Base-by-base conservation (phyloP, 2,113 vertebrate genomes). In the Scomber colias region DNA sequence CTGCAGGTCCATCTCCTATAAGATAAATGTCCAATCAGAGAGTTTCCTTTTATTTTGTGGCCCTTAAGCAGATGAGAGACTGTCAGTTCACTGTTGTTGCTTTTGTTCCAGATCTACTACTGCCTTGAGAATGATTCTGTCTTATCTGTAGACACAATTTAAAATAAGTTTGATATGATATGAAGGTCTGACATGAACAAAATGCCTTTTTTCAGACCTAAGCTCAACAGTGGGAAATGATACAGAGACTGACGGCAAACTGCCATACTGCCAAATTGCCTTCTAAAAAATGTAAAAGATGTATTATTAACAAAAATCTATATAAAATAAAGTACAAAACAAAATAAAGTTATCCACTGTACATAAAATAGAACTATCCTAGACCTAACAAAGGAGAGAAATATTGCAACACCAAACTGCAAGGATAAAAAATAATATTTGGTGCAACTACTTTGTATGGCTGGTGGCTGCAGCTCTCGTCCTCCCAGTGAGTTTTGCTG, bases 381-480 rank as follows among this genome's bases (percentile, higher is more conserved):
- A 13, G 2, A 5, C 5, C 16, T 3, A 53, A 31, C 21, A 21
- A 75, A 56, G 12, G n/a, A 71, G 19, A 48, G 2, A 35, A 27
- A 66, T 21, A 21, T 71, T 67, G 72, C 70, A 81, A 60, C 62
- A 62, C 11, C 40, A 45, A 60, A 46, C 46, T 27, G 35, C 31
- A 65, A 10, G 46, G 0, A 31, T 40, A 40, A 30, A 65, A 69
- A 46, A 72, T 63, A 9, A 53, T 65, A 71, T 77, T 35, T 71
- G 80, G 44, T 85, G 87, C 71, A 84, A 70, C 61, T 72, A 68
- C 16, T 45, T 35, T 11, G 11, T 61, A 55, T 60, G 57, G 56
- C 53, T 83, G 70, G 49, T 76, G 68, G 75, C 30, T 87, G 81
- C 82, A 62, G 79, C 63, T 77, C 71, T 70, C 75, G 24, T 71